phyloP scores from a whole-genome alignment of 2,797 vertebrate species.

The Bradypodion ventrale region DNA sequence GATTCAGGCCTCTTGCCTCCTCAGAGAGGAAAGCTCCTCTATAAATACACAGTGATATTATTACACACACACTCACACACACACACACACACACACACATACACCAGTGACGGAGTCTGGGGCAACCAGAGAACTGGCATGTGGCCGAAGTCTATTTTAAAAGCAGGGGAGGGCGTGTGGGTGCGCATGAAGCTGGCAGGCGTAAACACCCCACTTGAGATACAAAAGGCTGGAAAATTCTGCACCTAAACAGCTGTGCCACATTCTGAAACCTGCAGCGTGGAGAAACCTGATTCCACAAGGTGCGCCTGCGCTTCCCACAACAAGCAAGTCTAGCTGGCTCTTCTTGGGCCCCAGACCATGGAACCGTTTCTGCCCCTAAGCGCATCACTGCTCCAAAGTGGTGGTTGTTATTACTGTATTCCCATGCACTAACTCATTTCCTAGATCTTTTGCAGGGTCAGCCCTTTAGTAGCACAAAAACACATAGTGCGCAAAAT shows the following conservation, averaged over 20 bases:
- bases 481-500: background rate
- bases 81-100: accelerated
- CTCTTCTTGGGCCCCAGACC: too few species aligned
- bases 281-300: too few species aligned
- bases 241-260: too few species aligned
- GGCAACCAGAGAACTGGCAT: background rate
- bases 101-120: accelerated
- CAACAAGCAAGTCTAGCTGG: too few species aligned
- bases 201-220: background rate
- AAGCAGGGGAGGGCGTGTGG: accelerated
- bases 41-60: conserved; percentile 29
- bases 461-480: too few species aligned
- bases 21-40: accelerated
- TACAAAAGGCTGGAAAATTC: background rate
- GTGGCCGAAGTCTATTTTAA: accelerated
- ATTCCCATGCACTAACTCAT: background rate
- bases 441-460: background rate
- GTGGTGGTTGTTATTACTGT: too few species aligned
- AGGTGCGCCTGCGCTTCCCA: too few species aligned
- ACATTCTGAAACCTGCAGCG: too few species aligned
- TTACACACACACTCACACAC: accelerated
- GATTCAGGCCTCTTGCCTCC: too few species aligned
- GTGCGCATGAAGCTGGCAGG: accelerated
- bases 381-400: too few species aligned
- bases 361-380: too few species aligned